Conservation (phyloP, 2,888 invertebrate species). For the Disparrhopalites patrizii region DNA sequence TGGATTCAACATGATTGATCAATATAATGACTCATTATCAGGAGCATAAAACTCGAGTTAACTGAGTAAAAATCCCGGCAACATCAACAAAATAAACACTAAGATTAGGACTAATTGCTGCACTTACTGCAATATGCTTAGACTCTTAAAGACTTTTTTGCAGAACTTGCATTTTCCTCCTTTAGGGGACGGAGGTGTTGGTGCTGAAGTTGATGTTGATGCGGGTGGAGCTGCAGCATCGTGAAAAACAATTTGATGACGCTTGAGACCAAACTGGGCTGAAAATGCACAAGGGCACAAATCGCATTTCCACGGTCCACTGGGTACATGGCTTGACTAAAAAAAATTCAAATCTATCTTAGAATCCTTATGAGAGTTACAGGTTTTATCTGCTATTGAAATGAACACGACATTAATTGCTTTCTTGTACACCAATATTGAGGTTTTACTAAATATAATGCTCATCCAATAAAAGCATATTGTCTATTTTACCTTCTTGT, state of each 20-base stretch:
- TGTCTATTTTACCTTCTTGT: conserved; percentile 6
- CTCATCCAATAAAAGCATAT: neutral
- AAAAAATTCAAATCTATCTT: neutral
- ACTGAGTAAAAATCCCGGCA: no score
- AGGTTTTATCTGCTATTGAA: no score
- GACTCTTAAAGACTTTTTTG: neutral
- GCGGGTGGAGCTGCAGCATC: neutral
- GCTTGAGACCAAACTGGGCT: conserved; percentile 8
- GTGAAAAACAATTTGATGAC: conserved; percentile 20
- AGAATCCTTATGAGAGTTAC: neutral
- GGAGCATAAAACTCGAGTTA: neutral
- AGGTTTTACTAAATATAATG: no score
- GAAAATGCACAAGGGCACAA: conserved; percentile 11
- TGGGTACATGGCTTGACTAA: conserved; percentile 21
- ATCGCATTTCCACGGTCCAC: conserved; percentile 14
- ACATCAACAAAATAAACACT: no score
- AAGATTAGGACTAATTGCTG: no score
- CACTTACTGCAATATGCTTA: conserved; percentile 5
- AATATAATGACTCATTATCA: neutral
- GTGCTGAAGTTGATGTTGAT: neutral
- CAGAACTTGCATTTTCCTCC: neutral
- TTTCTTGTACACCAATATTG: no score
- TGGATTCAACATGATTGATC: neutral
- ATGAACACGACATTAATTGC: no score
- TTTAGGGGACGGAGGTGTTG: neutral